A percentile compares a stretch with the other conserved stretches of the same genome.
Evolutionary conservation across 1,140 invertebrate genomes (phyloP).

Genomic region (Drosophila baimaii): DNA sequence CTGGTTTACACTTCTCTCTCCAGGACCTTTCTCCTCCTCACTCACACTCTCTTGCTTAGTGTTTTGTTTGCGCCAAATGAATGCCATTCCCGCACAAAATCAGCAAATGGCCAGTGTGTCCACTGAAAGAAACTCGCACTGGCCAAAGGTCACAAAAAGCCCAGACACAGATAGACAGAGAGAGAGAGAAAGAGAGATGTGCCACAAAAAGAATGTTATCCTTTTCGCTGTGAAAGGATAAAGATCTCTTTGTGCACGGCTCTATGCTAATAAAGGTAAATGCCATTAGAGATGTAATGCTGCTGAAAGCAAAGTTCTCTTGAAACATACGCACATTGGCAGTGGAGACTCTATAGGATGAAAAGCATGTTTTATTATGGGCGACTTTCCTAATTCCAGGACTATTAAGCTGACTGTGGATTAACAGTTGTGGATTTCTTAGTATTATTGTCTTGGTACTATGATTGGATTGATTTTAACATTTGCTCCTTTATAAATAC

Average conservation of each 20-base stretch:
- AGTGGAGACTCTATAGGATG: conserved; percentile 1
- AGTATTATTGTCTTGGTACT: no score
- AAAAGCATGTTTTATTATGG: no score
- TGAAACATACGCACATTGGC: conserved; percentile 2
- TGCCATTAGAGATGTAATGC: conserved; percentile 38
- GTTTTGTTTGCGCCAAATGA: conserved; percentile 27
- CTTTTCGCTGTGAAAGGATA: conserved; percentile 27
- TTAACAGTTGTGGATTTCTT: no score
- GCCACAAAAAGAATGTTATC: conserved; percentile 35
- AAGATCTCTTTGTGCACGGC: conserved; percentile 23
- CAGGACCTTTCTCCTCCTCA: no score
- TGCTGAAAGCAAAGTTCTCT: conserved; percentile 22
- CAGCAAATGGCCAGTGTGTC: conserved; percentile 16
- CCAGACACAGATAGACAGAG: background rate
- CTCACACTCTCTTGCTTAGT: background rate
- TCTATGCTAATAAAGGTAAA: conserved; percentile 65
- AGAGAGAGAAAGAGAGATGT: background rate
- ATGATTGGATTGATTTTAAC: no score
- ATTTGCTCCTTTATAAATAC: no score
- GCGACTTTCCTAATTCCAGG: no score
- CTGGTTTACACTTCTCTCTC: conserved; percentile 18
- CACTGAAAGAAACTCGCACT: conserved; percentile 35
- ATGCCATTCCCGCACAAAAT: conserved; percentile 27
- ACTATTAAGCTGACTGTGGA: no score
- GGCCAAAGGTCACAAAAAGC: conserved; percentile 18